Evolutionary conservation across 2,888 invertebrate genomes (phyloP), one percentile per base, ranked within the genome.

Genomic region (Andrena bucephala): DNA sequence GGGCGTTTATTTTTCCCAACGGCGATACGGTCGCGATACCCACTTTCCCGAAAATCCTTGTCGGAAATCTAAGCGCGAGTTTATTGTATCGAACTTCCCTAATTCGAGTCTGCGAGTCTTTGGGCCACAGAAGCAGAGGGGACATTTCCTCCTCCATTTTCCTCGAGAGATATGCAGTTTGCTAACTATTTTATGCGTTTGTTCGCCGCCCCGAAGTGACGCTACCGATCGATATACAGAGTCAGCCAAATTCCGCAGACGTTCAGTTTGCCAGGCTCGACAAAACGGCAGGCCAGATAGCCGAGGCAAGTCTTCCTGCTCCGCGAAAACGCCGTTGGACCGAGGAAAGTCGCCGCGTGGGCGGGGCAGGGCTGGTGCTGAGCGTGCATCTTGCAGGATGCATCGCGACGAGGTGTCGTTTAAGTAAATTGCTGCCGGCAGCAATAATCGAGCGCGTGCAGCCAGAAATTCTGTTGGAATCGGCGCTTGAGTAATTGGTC

Each of bases 391-490:
- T 59, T 20, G 48, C 33, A 8, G 16, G 68, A 74, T 24, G 48
- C 67, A 66, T 65, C 67, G 48, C 54, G n/a, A n/a, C 13, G 33
- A 20, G 29, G 36, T 29, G 27, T 50, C 75, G 65, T 62, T 76
- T 65, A 66, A 78, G 57, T 71, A 67, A 81, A 77, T 81, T 75
- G 73, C 62, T 71, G 66, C 42, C n/a, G 7, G 59, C 48, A 42
- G 72, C 83, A 83, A 83, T 83, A 77, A 74, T 52, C 74, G 68
- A 36, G 36, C 67, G 60, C 68, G 68, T 50, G 50, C n/a, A 57
- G 48, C 29, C 13, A 27, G 59, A 36, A 42, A 70, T 33, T 36
- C 68, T 7, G 24, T 29, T 50, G 16, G 54, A 13, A 29, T 69
- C 33, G 59, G 33, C 48, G 36, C 48, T 70, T 42, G 48, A 52